A percentile compares a stretch with the other conserved stretches of the same genome.
These are phyloP conservation scores for Burhinus oedicnemus DNA, from an alignment of 2,113 vertebrate genomes.

Conservation along the genomic window DNA sequence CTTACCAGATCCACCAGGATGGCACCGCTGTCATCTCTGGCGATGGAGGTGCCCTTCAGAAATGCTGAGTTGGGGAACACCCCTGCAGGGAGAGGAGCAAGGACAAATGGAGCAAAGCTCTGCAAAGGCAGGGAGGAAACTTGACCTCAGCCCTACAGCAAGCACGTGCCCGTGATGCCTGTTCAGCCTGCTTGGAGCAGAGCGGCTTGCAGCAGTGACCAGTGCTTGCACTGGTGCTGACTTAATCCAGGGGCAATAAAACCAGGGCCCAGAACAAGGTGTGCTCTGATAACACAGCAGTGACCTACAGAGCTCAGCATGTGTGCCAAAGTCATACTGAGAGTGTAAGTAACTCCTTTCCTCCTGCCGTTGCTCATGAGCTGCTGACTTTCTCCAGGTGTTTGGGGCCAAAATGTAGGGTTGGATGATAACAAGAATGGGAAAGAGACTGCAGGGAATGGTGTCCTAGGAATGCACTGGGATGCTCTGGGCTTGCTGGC, in stretches of 20 bases:
- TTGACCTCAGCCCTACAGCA: not conserved
- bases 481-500: not conserved
- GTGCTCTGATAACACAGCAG: not conserved
- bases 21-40: conserved; percentile 71
- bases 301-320: not conserved
- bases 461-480: not conserved
- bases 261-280: not conserved
- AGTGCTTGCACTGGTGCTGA: not conserved
- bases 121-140: not conserved
- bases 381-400: not conserved
- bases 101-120: not conserved
- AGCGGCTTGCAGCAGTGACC: not conserved
- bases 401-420: not conserved
- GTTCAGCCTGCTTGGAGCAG: not conserved
- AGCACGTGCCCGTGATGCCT: not conserved
- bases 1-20: conserved; percentile 86
- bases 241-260: not conserved
- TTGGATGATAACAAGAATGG: not conserved
- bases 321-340: not conserved
- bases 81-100: conserved; percentile 67
- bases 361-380: not conserved
- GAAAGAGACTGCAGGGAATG: not conserved
- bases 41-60: conserved; percentile 74
- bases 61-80: conserved; percentile 80
- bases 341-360: not conserved